Base-by-base conservation (phyloP, 2,113 vertebrate species). In the Gracilinanus agilis region DNA sequence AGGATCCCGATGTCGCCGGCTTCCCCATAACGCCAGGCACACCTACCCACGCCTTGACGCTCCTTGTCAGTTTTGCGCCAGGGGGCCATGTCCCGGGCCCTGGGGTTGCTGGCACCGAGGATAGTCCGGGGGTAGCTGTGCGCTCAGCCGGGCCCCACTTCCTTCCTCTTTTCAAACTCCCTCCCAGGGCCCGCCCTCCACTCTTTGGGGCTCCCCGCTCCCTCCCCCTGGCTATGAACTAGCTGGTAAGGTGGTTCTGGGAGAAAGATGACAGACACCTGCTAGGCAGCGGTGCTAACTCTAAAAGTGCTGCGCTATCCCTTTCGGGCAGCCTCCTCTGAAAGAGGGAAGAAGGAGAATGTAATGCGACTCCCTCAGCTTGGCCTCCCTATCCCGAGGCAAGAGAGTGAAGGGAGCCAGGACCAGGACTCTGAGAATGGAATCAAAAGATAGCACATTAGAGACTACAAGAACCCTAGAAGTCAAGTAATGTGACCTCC, bases 151-250 rank as follows among this genome's bases (percentile, higher is more conserved):
- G 96, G 93, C 96, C 94, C 92, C 95, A 98, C 98, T 99, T 99
- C 98, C 98, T 99, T 99, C 98, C 98, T 99, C 98, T 98, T 99
- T 98, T 97, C 95, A 92, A 95, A 96, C 93, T 97, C 97, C 94
- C 92, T 95, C 95, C 93, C 92, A 21, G 96, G 94, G 53, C 95
- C 97, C 97, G 97, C 97, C 97, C 95, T 94, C 95, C 83, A 54
- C 92, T 92, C 91, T 90, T 40, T 34, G 1, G 91, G 95, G 91
- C 54, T 55, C 93, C 90, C 83, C 0, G 67, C 94, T 92, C 90
- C 25, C 53, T 91, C 94, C 92, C 93, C 94, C 90, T 90, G 49
- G 29, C 25, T 83, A 88, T 16, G 44, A 44, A 44, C 40, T 4
- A 11, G 1, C 25, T 23, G 55, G 19, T 44, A 25, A 88, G 61